phyloP scores from a whole-genome alignment of 1,140 invertebrate species.

The Drosophila auraria region DNA sequence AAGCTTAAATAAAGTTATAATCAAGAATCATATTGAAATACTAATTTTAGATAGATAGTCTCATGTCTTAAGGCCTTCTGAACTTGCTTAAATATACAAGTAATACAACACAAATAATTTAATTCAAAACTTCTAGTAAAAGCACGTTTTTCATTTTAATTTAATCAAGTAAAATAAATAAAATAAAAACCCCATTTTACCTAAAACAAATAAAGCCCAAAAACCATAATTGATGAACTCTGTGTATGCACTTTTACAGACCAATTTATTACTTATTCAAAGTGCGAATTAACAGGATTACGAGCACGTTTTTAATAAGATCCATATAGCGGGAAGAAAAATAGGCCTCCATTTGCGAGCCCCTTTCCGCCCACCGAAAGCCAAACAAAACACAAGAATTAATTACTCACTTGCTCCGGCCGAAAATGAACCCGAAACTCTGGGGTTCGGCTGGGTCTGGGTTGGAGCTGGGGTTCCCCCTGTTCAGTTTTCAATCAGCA shows the following conservation, averaged over 20 bases:
- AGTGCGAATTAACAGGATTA: constrained; percentile 6
- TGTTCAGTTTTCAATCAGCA: constrained; percentile 43
- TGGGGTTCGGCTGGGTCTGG: not conserved
- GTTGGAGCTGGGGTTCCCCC: not conserved
- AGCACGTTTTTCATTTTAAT: not conserved
- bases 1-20: no score
- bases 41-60: no score
- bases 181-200: not conserved
- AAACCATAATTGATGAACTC: constrained; percentile 2
- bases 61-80: no score
- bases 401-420: constrained; percentile 42
- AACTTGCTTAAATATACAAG: no score
- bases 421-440: constrained; percentile 34
- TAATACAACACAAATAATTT: no score
- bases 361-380: constrained; percentile 18
- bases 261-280: constrained; percentile 13
- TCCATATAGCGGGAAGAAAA: constrained; percentile 32
- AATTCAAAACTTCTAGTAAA: no score
- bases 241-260: not conserved
- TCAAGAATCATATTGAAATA: no score
- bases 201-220: not conserved
- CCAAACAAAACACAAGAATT: constrained; percentile 49
- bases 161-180: not conserved
- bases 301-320: constrained; percentile 20
- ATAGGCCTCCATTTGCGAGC: constrained; percentile 12